These are phyloP conservation scores for Eleutherodactylus coqui DNA, from an alignment of 2,797 vertebrate genomes.

Conservation along the genomic window DNA sequence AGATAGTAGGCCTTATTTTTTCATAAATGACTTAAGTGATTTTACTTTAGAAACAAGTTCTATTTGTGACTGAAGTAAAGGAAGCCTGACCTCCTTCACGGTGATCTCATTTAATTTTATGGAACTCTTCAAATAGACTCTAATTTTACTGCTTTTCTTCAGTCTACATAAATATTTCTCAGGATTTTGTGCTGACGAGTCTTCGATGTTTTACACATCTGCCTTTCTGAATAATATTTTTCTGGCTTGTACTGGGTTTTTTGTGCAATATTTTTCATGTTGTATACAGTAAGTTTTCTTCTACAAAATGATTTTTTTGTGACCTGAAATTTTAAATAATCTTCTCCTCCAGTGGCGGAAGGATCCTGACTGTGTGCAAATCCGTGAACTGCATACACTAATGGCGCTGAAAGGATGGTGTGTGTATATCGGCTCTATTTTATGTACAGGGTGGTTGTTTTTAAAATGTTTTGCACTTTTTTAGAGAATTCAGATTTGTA, in stretches of 20 bases:
- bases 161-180: conserved; percentile 15
- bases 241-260: conserved; percentile 69
- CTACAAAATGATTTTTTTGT: conserved; percentile 64
- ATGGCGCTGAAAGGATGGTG: conserved; percentile 46
- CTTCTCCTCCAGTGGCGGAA: conserved; percentile 50
- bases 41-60: not conserved
- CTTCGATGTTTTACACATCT: not conserved
- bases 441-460: conserved; percentile 93
- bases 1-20: conserved; percentile 63
- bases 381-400: not conserved
- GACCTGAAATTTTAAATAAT: conserved; percentile 68
- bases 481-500: conserved; percentile 89
- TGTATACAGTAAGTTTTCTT: conserved; percentile 70
- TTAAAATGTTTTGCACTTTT: conserved; percentile 91
- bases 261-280: conserved; percentile 75
- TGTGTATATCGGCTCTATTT: conserved; percentile 89
- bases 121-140: not conserved
- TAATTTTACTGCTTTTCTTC: not conserved
- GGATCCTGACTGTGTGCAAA: not conserved
- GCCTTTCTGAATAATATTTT: conserved; percentile 68
- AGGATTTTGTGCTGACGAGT: conserved; percentile 23
- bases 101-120: not conserved
- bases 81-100: not conserved
- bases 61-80: conserved; percentile 18
- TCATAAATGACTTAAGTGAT: not conserved